Base-by-base conservation (phyloP, 1,140 invertebrate species). In the Danaus melanippus region DNA sequence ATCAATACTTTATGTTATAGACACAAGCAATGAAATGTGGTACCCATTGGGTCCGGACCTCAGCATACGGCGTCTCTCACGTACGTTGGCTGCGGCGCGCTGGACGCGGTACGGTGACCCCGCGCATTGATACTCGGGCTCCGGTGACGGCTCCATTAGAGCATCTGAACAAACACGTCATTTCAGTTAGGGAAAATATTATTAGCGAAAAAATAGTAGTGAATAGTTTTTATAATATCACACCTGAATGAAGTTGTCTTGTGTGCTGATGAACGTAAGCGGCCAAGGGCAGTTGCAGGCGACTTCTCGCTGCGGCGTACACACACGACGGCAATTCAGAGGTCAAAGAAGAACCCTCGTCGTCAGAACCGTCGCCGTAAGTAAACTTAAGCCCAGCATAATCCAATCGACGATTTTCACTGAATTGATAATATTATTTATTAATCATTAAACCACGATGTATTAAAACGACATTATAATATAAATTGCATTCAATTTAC, bases 1-100 rank as follows among this genome's bases (percentile, higher is more conserved):
- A 15, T 15, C 0, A 0, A 32, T 32, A 32, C 21, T 32, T 32
- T 32, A 32, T 1, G 21, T 49, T 52, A 50, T 21, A 59, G 46
- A 53, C 51, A 44, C 46, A 59, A 40, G 57, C 56, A 63, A 63
- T 47, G 56, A 46, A 60, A 50, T 10, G 12, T 60, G 79, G 67
- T 92, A 92, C 91, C 91, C 90, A 90, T 90, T 92, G 88, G 91
- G 90, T 89, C 90, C 91, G 90, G 93, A 96, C 94, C 95, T 96
- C 90, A 98, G 93, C 96, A 98, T 98, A 72, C 97, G 91, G 89
- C 97, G 96, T 69, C 97, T 89, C 88, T 99, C 97, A 43, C 97
- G 90, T 50, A 98, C 94, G 86, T 97, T 98, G 42, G 96, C 96
- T 2, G 96, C 94, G 65, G 96, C 94, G 56, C 95, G 89, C 78